Base-by-base conservation (phyloP, 1,140 invertebrate genomes). In the Halictus rubicundus region DNA sequence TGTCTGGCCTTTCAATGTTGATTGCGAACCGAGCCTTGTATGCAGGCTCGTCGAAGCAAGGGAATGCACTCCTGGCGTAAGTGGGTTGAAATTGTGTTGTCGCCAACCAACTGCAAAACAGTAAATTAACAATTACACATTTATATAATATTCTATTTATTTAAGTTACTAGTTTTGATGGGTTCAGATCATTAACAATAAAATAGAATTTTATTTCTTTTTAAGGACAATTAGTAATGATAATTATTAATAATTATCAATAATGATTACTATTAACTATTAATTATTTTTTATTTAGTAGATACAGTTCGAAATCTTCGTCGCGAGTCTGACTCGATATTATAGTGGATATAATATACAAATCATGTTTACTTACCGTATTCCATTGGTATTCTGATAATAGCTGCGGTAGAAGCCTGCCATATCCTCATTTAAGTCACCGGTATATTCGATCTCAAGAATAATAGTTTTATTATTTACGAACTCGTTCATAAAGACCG, bases 21-120 rank as follows among this genome's bases (percentile, higher is more conserved):
- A 97, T 93, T 39, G 93, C 91, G 70, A 97, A 98, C 0, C 91
- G 94, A 0, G 97, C 96, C 91, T 98, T 98, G 78, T 97, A 96
- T 14, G 94, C 92, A 1, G 98, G 98, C 86, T 98, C 97, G 87
- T 98, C 97, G 89, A 97, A 98, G 88, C 97, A 98, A 4, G 98
- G 98, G 88, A 98, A 98, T 0, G 96, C 97, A 83, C 95, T 93
- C 46, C 98, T 94, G 0, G 98, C 97, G 84, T 96, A 94, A 12
- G 95, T 94, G 0, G 97, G 96, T 85, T 98, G 95, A 88, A 98
- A 98, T 85, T 98, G 97, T 0, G 97, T 97, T 1, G 95, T 95
- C 0, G 93, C 95, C 81, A 96, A 90, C 94, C 94, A 95, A 88
- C 95, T 95, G 71, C 59, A 92, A 92, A 68, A 23, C n/a, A 23